Conservation (phyloP, 2,113 vertebrate genomes). For the Nothobranchius furzeri region DNA sequence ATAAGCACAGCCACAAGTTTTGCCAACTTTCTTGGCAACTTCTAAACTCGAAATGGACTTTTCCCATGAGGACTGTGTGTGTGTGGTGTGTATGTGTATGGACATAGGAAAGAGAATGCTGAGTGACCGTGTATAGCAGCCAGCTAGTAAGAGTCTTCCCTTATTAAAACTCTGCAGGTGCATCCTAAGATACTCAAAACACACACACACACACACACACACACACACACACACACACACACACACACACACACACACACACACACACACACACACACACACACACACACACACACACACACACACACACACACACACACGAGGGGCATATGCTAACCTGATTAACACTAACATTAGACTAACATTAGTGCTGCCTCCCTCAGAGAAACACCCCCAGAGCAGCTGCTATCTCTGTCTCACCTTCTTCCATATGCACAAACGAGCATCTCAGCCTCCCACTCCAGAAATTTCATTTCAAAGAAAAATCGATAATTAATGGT, state of each 20-base stretch:
- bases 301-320: slow-evolving; percentile 4
- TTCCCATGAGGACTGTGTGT: neutral
- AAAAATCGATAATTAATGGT: slow-evolving; percentile 15
- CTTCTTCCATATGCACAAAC: slow-evolving; percentile 43
- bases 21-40: neutral
- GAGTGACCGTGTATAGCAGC: neutral
- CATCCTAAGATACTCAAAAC: slow-evolving; percentile 13
- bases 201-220: neutral
- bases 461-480: neutral
- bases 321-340: slow-evolving; percentile 62
- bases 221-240: neutral
- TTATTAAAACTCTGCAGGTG: slow-evolving; percentile 44
- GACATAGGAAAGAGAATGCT: neutral
- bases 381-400: slow-evolving; percentile 60
- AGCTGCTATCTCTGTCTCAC: slow-evolving; percentile 54
- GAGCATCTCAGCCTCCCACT: slow-evolving; percentile 19
- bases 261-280: neutral
- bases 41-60: neutral
- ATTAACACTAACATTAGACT: slow-evolving; percentile 63
- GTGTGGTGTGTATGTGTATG: neutral
- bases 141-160: neutral
- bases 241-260: neutral
- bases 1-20: neutral
- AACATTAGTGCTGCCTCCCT: slow-evolving; percentile 63
- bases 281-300: slow-evolving; percentile 2